Base-by-base conservation (phyloP, 2,888 invertebrate species). In the Scaptomyza tumidula region DNA sequence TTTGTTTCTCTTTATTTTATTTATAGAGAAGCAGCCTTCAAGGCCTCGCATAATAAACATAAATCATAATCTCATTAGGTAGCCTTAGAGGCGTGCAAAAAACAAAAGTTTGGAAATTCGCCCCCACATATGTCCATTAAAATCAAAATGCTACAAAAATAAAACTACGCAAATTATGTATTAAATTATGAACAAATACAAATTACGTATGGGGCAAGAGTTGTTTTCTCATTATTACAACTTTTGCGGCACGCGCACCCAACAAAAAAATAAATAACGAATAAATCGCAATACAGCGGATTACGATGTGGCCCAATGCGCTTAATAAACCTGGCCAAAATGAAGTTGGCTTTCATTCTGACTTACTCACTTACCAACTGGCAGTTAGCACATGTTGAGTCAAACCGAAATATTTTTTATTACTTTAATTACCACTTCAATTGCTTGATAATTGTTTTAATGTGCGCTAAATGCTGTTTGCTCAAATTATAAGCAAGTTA, bases 61-160 rank as follows among this genome's bases (percentile, higher is more conserved):
- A 87, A 88, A 84, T 83, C 81, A 88, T 87, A 88, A 84, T 78
- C 81, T 57, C 89, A 83, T 88, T 83, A 80, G 68, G 49, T 56
- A 44, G 48, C 39, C 9, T 14, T 35, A 16, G 13, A 31, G 6
- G 31, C 31, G 31, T 33, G 33, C 33, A 33, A 33, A 33, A 33
- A 10, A 33, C 3, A 33, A 27, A 24, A 43, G 66, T 68, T 65
- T 62, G 60, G 41, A 48, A 24, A 49, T 29, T 62, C 78, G 59
- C 79, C 79, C 82, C 79, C 82, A 63, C 82, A 71, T 61, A 44
- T 59, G 77, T 50, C 39, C 68, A 86, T 80, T 77, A 70, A 83
- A 71, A 48, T 45, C 7, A 16, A 68, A 73, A 64, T 45, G 6
- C 11, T 24, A 29, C 19, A 31, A 60, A 44, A 27, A 5, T 10